Evolutionary conservation across 2,888 invertebrate species (phyloP), one percentile per base, ranked within the genome.

Genomic region (Epirrita christyi): DNA sequence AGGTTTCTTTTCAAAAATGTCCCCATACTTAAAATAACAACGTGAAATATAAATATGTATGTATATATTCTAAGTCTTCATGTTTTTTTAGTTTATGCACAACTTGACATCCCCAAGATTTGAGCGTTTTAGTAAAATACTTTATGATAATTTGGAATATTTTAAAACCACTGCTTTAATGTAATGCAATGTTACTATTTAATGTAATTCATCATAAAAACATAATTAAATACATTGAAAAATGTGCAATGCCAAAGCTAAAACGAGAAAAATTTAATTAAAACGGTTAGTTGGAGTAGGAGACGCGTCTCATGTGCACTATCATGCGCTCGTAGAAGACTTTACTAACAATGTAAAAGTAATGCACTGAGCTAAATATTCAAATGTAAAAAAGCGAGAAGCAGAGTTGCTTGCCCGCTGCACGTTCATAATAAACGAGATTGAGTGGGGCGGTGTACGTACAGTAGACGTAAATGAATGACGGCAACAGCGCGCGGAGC

Each of bases 351-450:
- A 78, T 79, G 75, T 81, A 78, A 81, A 83, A 79, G 78, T 80
- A 81, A 82, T 83, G 80, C 70, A 80, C 70, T 70, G 63, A 78
- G 74, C 77, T 70, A 83, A 86, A 86, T 84, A 85, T 85, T 81
- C 78, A 81, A 82, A 85, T 86, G 80, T 81, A 80, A 86, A 85
- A n/a, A 85, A 82, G 75, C 77, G 77, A 77, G 81, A 76, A 79
- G 79, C 78, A 74, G 80, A 73, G 70, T 62, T 72, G 71, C 67
- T 70, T 67, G 78, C 74, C 72, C 74, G 81, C 68, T 84, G 85
- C 85, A 81, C 83, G 88, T 85, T 85, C 83, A 85, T 89, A 88
- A 90, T 89, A 85, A 88, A 89, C 85, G 85, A 88, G 86, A 88
- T 88, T 87, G 89, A 89, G 88, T 83, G 81, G 85, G 85, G 85